Conservation (phyloP, 2,888 invertebrate species). For the Orthosia gracilis region DNA sequence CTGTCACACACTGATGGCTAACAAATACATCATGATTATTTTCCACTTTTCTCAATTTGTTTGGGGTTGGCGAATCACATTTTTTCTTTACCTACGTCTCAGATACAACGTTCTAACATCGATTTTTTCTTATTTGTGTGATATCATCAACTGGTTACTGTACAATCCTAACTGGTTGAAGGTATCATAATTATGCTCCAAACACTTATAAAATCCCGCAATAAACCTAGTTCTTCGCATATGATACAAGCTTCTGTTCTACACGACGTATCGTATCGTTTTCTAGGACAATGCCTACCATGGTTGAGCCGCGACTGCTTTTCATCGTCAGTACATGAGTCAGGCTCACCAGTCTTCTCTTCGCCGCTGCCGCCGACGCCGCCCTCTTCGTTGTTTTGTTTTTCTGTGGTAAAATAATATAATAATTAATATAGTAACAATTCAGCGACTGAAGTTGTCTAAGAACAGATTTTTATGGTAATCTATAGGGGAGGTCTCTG, state of each 20-base stretch:
- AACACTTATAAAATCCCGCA: too few relatives aligned
- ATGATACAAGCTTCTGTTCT: neutral
- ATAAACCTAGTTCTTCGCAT: neutral
- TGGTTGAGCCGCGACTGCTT: conserved; percentile 87
- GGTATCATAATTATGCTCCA: neutral
- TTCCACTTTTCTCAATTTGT: neutral
- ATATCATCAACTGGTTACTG: neutral
- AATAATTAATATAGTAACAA: conserved; percentile 28
- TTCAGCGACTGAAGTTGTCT: neutral
- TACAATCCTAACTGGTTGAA: neutral
- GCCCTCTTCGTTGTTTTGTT: conserved; percentile 80
- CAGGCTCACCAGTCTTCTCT: conserved; percentile 79
- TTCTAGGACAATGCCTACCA: conserved; percentile 71
- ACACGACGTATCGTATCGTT: neutral
- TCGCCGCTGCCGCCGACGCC: conserved; percentile 81
- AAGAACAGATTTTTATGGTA: neutral
- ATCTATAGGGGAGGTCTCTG: neutral
- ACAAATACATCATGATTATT: neutral
- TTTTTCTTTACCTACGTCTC: neutral
- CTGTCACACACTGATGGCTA: neutral
- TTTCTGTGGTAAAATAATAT: conserved; percentile 73
- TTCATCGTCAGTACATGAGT: conserved; percentile 86
- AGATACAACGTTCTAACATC: neutral
- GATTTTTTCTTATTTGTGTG: neutral
- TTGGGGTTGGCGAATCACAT: neutral